Evolutionary conservation across 92 coral and sea anemone genomes (phyloP).

Genomic region (Montipora capitata): DNA sequence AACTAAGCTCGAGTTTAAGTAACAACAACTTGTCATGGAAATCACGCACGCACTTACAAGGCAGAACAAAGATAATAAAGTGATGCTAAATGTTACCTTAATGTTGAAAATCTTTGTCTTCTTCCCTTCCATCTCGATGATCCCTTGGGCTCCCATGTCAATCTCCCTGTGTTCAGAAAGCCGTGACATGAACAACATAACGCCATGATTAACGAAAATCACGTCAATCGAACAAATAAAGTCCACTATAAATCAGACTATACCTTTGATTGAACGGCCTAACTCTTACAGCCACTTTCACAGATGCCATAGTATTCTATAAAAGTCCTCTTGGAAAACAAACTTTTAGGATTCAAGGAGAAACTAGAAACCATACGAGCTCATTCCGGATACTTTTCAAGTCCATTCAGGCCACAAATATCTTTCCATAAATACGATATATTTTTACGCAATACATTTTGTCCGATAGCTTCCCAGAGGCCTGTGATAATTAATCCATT

Average conservation of each 20-base stretch:
- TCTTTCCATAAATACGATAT: not conserved
- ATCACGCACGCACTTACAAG: too few species aligned
- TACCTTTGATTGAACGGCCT: conserved; percentile 97
- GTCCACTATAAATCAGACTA: not conserved
- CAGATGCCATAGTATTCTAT: conserved; percentile 90
- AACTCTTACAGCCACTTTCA: conserved; percentile 98
- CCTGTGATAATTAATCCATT: conserved; percentile 23
- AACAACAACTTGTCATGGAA: not conserved
- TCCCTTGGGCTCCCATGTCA: conserved; percentile 90
- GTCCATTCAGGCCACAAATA: not conserved
- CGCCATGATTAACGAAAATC: conserved; percentile 13
- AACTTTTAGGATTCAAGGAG: conserved; percentile 1
- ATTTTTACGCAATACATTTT: conserved; percentile 36
- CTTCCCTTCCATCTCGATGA: conserved; percentile 98
- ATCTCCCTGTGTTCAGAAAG: conserved; percentile 77
- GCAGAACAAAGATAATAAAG: not conserved
- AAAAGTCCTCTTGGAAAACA: not conserved
- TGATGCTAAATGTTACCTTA: conserved; percentile 69
- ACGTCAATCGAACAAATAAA: not conserved
- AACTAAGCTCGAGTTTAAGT: not conserved
- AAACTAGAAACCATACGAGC: not conserved
- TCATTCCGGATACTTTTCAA: not conserved
- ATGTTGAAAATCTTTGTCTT: conserved; percentile 94
- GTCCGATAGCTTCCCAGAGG: not conserved
- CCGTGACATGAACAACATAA: conserved; percentile 32